These are phyloP conservation scores for Sebastes melanostomus DNA, from an alignment of 2,797 vertebrate species.

Conservation along the genomic window DNA sequence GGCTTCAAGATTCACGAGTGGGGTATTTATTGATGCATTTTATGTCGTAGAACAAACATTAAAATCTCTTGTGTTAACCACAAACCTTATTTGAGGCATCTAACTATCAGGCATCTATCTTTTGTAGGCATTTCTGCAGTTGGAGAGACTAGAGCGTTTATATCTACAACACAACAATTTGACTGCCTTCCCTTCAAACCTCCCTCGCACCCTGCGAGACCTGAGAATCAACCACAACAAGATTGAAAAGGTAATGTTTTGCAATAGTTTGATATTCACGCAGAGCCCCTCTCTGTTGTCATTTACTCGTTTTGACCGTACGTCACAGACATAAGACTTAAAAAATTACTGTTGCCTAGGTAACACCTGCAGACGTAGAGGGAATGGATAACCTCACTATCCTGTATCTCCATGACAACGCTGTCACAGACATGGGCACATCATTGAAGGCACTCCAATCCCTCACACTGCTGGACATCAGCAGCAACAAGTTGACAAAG, in stretches of 20 bases:
- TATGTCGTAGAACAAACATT: too few relatives aligned
- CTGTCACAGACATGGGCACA: slow-evolving; percentile 86
- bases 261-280: not conserved
- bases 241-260: slow-evolving; percentile 83
- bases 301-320: not conserved
- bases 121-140: slow-evolving; percentile 85
- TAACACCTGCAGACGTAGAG: slow-evolving; percentile 85
- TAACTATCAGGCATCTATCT: too few relatives aligned
- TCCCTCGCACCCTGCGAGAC: slow-evolving; percentile 89
- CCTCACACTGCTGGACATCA: slow-evolving; percentile 90
- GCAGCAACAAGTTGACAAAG: slow-evolving; percentile 89
- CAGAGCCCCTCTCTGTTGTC: not conserved
- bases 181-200: slow-evolving; percentile 85
- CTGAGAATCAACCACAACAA: slow-evolving; percentile 90
- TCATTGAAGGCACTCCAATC: slow-evolving; percentile 87
- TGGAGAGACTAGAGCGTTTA: slow-evolving; percentile 86
- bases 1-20: too few relatives aligned
- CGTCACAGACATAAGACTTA: not conserved
- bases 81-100: too few relatives aligned
- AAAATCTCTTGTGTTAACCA: too few relatives aligned
- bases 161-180: slow-evolving; percentile 96
- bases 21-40: too few relatives aligned
- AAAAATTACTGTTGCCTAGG: slow-evolving; percentile 57
- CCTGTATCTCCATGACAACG: slow-evolving; percentile 91
- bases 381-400: slow-evolving; percentile 94